Base-by-base conservation (phyloP, 2,797 vertebrate species). In the Pseudomugil gertrudae region DNA sequence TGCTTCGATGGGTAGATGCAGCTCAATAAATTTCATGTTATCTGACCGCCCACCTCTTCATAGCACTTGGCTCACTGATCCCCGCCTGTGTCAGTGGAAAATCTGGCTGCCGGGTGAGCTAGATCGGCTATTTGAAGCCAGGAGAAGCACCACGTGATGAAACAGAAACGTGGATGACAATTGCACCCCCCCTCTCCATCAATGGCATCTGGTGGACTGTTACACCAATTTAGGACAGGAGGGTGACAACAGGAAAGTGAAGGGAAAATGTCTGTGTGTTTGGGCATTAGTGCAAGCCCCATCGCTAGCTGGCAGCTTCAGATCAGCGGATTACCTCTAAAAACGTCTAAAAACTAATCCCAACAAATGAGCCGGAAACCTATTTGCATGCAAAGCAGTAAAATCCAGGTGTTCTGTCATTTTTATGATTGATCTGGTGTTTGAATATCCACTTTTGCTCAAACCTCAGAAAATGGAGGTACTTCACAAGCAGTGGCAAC, bases 1-100 rank as follows among this genome's bases (percentile, higher is more conserved):
- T 90, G 87, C 89, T 88, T 88, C 87, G 87, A 79, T 84, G 87
- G 67, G 82, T 87, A 85, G 91, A 86, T 84, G 85, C 87, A 69
- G 92, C 92, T 92, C 87, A 75, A 89, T 90, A 87, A 88, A 93
- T 92, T 88, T 92, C 92, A 92, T 92, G 92, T 91, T 91, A 92
- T 92, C 92, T 92, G 90, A 90, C 87, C 92, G 90, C 92, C 92
- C 92, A 92, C 92, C 89, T 89, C 90, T 85, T 91, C 92, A 93
- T 92, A 87, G 87, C 90, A 90, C 92, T 92, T 89, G 89, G 89
- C 90, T 92, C 88, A 76, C 88, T 87, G 89, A 90, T 91, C 85
- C 81, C 81, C 87, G 86, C 90, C 87, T 87, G 89, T 90, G 88
- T 89, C 90, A 88, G 90, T 78, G 85, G 80, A 84, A 81, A 90